These are phyloP conservation scores for Arbacia lixula DNA, from an alignment of 53 echinoderm and acorn worm genomes.

Conservation along the genomic window DNA sequence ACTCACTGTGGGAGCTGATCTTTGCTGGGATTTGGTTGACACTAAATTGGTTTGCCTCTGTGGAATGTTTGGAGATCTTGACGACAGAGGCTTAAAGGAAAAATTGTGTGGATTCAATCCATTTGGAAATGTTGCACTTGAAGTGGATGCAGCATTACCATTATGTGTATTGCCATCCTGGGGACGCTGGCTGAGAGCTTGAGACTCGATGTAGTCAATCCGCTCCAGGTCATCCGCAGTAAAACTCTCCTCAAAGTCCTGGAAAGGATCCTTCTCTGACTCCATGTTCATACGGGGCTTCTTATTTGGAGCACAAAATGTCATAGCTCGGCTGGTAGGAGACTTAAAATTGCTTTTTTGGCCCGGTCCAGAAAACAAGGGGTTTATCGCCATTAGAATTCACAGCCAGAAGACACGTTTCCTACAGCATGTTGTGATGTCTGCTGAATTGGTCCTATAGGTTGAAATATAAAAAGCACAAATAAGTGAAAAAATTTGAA, in stretches of 20 bases:
- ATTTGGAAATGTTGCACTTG: slow-evolving; percentile 2
- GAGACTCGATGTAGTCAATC: slow-evolving; percentile 84
- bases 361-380: slow-evolving; percentile 83
- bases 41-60: not conserved
- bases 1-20: slow-evolving; percentile 2
- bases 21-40: not conserved
- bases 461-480: too few relatives aligned
- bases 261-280: slow-evolving; percentile 75
- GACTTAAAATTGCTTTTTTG: slow-evolving; percentile 39
- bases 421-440: too few relatives aligned
- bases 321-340: slow-evolving; percentile 1
- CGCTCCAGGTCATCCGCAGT: slow-evolving; percentile 84
- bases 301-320: slow-evolving; percentile 72
- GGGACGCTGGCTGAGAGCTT: slow-evolving; percentile 76
- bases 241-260: slow-evolving; percentile 87
- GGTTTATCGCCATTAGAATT: slow-evolving; percentile 80
- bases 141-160: slow-evolving; percentile 18
- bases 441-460: too few relatives aligned
- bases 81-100: slow-evolving; percentile 49
- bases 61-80: slow-evolving; percentile 25
- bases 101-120: not conserved
- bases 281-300: slow-evolving; percentile 64
- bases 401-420: too few relatives aligned
- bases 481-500: too few relatives aligned
- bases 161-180: not conserved